phyloP scores from a whole-genome alignment of 1,140 invertebrate species.

The Drosophila sechellia region DNA sequence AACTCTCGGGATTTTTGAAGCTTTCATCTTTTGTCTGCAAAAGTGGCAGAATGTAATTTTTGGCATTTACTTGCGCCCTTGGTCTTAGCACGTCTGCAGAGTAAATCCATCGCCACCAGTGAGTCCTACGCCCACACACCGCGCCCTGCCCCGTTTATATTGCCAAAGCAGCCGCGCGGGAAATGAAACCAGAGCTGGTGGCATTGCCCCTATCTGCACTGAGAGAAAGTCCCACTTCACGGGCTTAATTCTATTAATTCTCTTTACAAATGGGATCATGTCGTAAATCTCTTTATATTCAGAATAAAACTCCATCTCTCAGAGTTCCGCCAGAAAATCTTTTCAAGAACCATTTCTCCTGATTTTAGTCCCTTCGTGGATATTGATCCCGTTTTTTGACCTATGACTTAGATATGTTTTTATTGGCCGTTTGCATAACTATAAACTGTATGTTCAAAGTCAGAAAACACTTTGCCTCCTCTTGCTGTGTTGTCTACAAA shows the following conservation, averaged over 20 bases:
- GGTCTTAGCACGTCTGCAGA: conserved; percentile 49
- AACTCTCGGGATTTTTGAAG: conserved; percentile 22
- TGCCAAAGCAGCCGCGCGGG: conserved; percentile 45
- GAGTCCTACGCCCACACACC: conserved; percentile 9
- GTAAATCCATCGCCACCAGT: neutral
- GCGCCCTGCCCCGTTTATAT: conserved; percentile 34
- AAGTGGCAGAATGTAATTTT: conserved; percentile 83
- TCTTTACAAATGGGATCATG: too few relatives aligned
- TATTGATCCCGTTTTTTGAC: too few relatives aligned
- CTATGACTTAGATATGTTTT: too few relatives aligned
- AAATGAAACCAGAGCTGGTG: conserved; percentile 49
- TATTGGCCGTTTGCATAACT: too few relatives aligned
- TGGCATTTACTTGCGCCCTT: conserved; percentile 66
- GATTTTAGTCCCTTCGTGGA: neutral
- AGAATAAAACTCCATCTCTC: too few relatives aligned
- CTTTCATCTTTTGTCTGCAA: conserved; percentile 72
- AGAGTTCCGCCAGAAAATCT: too few relatives aligned
- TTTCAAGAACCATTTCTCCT: too few relatives aligned
- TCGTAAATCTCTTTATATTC: too few relatives aligned
- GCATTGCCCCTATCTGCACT: conserved; percentile 52
- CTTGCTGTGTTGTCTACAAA: conserved; percentile 11
- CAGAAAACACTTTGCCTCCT: conserved; percentile 7
- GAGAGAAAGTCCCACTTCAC: neutral
- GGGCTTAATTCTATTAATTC: too few relatives aligned
- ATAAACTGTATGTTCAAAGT: too few relatives aligned